phyloP scores from a whole-genome alignment of 2,888 invertebrate genomes.

The Hedychridium roseum region DNA sequence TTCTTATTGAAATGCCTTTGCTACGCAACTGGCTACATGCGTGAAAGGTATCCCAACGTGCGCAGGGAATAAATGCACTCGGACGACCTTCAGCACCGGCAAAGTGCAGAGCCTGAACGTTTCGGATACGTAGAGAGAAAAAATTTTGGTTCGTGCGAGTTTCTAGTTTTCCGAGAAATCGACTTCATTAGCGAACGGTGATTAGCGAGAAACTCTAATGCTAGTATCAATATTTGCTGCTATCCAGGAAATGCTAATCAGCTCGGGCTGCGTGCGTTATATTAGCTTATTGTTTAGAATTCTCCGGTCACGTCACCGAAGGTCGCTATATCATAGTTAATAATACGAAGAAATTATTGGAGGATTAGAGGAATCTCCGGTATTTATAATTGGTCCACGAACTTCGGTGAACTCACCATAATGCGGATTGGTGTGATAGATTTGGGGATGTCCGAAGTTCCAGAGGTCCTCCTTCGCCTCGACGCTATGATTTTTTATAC shows the following conservation, averaged over 20 bases:
- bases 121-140: too few relatives aligned
- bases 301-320: too few relatives aligned
- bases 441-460: slow-evolving; percentile 18
- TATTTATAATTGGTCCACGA: too few relatives aligned
- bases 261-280: too few relatives aligned
- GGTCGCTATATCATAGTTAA: too few relatives aligned
- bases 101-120: slow-evolving; percentile 4
- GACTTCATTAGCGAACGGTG: background rate
- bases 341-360: too few relatives aligned
- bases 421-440: slow-evolving; percentile 39
- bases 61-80: slow-evolving; percentile 9
- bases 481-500: slow-evolving; percentile 34
- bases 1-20: too few relatives aligned
- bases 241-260: too few relatives aligned
- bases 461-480: slow-evolving; percentile 17
- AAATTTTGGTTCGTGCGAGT: too few relatives aligned
- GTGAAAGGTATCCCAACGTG: slow-evolving; percentile 8
- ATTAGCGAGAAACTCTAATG: slow-evolving; percentile 20
- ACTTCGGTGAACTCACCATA: slow-evolving; percentile 56
- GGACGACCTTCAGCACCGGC: slow-evolving; percentile 10
- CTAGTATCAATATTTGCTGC: slow-evolving; percentile 26
- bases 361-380: too few relatives aligned
- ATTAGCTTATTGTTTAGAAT: too few relatives aligned
- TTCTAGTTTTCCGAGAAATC: too few relatives aligned
- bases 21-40: slow-evolving; percentile 1